A percentile compares a stretch with the other conserved stretches of the same genome.
phyloP scores from a whole-genome alignment of 2,113 vertebrate genomes.

The Oncorhynchus tshawytscha region DNA sequence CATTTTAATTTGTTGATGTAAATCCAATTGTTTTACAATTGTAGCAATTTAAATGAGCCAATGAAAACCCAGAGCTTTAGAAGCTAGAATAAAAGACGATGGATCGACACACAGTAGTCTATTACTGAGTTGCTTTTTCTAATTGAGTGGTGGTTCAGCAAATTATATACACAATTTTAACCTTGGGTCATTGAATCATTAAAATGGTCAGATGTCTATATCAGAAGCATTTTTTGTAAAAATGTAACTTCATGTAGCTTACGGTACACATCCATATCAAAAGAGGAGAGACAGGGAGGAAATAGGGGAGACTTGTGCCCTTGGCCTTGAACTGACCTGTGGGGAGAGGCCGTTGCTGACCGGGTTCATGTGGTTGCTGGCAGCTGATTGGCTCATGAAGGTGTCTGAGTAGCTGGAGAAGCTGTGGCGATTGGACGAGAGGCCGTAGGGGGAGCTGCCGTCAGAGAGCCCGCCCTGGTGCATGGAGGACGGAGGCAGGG shows the following conservation, averaged over 20 bases:
- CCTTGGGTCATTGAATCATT: background rate
- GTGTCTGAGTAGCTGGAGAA: conserved; percentile 98
- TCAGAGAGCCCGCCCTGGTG: conserved; percentile 91
- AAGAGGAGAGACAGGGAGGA: background rate
- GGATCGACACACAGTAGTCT: conserved; percentile 35
- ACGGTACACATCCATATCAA: background rate
- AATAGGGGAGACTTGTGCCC: background rate
- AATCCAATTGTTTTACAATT: conserved; percentile 78
- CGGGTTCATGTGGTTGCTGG: conserved; percentile 95
- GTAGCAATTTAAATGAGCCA: conserved; percentile 69
- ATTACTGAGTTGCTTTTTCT: conserved; percentile 60
- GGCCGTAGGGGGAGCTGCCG: conserved; percentile 86
- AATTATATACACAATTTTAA: conserved; percentile 40
- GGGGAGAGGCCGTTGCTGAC: conserved; percentile 97
- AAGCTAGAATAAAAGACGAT: conserved; percentile 63
- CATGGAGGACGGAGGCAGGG: conserved; percentile 97
- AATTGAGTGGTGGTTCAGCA: conserved; percentile 47
- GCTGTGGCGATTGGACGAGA: conserved; percentile 86
- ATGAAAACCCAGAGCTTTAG: conserved; percentile 71
- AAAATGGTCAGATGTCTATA: background rate
- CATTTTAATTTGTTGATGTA: conserved; percentile 79
- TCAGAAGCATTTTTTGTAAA: too few relatives aligned
- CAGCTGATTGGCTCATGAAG: conserved; percentile 92
- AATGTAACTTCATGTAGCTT: too few relatives aligned
- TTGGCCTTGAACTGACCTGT: conserved; percentile 78